Base-by-base conservation (phyloP, 1,140 invertebrate genomes). In the Proales similis region DNA sequence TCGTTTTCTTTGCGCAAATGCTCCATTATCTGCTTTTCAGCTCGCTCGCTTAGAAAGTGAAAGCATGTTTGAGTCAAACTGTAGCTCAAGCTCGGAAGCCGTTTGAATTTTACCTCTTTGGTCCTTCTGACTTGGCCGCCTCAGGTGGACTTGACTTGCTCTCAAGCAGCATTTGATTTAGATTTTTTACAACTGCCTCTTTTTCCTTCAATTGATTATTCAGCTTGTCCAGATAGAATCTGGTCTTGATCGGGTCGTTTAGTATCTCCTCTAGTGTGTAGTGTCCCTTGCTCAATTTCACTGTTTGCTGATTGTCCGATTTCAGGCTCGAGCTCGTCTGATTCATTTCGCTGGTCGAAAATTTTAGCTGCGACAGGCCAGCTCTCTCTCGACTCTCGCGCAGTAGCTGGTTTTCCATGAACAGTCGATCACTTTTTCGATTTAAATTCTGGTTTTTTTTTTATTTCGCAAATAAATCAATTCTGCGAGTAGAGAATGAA, bases 281-380 rank as follows among this genome's bases (percentile, higher is more conserved):
- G 45, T 57, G 51, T 9, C 20, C 45, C 20, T 57, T 57, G 11
- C 72, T 72, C 49, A 75, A 72, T 51, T 76, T 76, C 22, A 74
- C 66, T 5, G 70, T 70, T 32, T 75, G 72, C 38, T 74, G 73
- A 71, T 27, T 67, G 45, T 11, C 71, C 71, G 6, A 66, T 62
- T 30, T 72, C 70, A 4, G 70, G 67, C 48, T 71, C 70, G 6
- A 69, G 67, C 7, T 64, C 64, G 27, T 57, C 30, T 57, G 33
- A 7, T 11, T 26, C 24, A 57, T 20, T 11, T 22, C 22, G 19
- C 9, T 30, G 19, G 33, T 57, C 29, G 36, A 42, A 57, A 57
- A 57, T 42, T 57, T 57, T 36, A 57, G 32, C 22, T 19, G 17
- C 12, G 51, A 64, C 74, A 71, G 6, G 69, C 68, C 39, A 70